Conservation (phyloP, 2,113 vertebrate species). For the Orientallactaga bullata region DNA sequence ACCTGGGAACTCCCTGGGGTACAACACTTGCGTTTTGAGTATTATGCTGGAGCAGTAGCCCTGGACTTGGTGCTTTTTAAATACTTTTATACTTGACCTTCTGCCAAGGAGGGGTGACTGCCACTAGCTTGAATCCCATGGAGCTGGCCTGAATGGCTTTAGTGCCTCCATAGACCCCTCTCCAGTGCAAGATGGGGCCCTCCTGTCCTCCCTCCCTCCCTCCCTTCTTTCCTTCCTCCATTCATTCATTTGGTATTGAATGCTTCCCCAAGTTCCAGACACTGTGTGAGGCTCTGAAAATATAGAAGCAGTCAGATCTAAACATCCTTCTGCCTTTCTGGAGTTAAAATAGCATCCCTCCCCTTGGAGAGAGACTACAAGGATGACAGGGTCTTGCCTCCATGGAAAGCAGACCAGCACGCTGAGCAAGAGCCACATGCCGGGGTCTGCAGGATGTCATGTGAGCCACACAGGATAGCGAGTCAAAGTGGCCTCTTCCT, state of each 20-base stretch:
- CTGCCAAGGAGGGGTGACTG: neutral
- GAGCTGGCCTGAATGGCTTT: neutral
- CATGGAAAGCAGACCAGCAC: neutral
- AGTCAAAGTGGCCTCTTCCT: neutral
- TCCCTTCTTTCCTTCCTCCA: neutral
- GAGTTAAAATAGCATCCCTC: neutral
- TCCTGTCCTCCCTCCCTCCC: too few relatives aligned
- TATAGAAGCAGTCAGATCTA: neutral
- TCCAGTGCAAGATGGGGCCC: neutral
- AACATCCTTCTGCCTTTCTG: neutral
- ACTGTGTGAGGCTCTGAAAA: neutral
- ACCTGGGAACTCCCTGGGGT: fast-evolving
- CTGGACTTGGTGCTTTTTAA: neutral
- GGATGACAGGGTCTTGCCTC: neutral
- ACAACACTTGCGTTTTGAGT: neutral
- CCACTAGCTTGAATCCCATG: neutral
- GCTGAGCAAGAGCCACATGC: neutral
- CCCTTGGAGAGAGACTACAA: neutral
- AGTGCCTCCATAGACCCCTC: neutral
- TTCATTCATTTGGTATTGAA: neutral
- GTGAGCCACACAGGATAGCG: neutral
- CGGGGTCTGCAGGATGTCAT: neutral
- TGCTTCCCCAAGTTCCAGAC: neutral
- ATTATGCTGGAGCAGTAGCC: neutral
- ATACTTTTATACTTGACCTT: neutral